These are phyloP conservation scores for Enhydra lutris DNA, from an alignment of 2,113 vertebrate genomes.

Conservation along the genomic window DNA sequence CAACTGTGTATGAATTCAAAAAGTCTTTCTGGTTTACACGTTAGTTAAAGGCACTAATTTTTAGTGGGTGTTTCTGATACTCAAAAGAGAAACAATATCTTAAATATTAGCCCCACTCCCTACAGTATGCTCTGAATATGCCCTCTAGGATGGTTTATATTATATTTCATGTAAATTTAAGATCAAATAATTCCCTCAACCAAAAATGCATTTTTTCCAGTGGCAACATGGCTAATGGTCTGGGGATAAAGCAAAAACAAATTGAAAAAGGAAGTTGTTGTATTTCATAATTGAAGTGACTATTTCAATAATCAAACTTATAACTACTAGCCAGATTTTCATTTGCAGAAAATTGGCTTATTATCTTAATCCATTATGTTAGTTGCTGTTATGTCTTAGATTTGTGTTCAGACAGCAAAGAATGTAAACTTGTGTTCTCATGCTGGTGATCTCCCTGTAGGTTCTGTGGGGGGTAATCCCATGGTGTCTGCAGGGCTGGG, in stretches of 20 bases:
- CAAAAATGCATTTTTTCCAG: conserved; percentile 7
- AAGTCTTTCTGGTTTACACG: conserved; percentile 53
- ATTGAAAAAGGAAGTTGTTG: neutral
- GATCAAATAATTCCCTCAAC: conserved; percentile 33
- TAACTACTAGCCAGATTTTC: neutral
- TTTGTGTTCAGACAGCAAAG: neutral
- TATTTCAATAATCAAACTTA: neutral
- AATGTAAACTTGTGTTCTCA: neutral
- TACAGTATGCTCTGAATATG: neutral
- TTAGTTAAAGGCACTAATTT: conserved; percentile 24
- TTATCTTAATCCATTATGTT: neutral
- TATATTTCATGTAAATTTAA: conserved; percentile 27
- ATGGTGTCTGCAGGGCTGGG: neutral
- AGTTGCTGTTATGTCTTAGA: neutral
- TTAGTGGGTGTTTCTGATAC: conserved; percentile 60
- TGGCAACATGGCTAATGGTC: neutral
- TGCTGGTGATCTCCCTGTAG: neutral
- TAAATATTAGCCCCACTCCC: neutral
- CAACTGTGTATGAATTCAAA: conserved; percentile 53
- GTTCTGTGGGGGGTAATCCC: neutral
- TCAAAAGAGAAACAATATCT: conserved; percentile 6
- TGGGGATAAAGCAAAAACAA: neutral
- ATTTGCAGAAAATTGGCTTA: neutral
- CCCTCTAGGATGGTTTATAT: neutral
- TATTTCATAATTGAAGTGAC: neutral